Evolutionary conservation across 2,888 invertebrate species (phyloP).

Genomic region (Lasioglossum oenotherae): DNA sequence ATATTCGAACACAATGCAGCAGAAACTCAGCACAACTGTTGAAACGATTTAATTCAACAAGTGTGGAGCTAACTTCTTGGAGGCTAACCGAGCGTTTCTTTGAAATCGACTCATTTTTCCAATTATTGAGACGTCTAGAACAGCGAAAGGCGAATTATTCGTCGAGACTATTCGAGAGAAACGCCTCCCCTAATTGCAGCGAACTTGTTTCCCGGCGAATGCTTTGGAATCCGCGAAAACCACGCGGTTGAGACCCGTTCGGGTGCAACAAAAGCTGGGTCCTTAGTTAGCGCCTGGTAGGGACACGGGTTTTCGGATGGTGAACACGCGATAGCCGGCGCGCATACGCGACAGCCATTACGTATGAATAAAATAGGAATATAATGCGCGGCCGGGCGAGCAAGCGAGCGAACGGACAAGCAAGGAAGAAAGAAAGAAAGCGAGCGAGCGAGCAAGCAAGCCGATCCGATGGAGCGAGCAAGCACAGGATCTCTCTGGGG

Average conservation of each 20-base stretch:
- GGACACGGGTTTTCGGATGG: constrained; percentile 20
- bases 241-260: not conserved
- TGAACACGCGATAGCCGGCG: constrained; percentile 25
- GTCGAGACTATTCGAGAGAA: too few species aligned
- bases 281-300: constrained; percentile 4
- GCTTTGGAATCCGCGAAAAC: not conserved
- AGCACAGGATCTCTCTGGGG: constrained; percentile 3
- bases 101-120: too few species aligned
- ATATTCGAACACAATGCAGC: too few species aligned
- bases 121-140: too few species aligned
- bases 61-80: too few species aligned
- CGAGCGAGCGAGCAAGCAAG: not conserved
- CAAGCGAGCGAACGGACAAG: not conserved
- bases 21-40: too few species aligned
- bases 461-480: constrained; percentile 31
- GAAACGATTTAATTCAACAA: too few species aligned
- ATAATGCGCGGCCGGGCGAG: constrained; percentile 71
- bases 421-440: too few species aligned
- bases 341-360: constrained; percentile 49
- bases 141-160: too few species aligned
- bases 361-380: constrained; percentile 77
- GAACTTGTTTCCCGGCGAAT: not conserved
- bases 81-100: too few species aligned
- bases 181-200: not conserved
- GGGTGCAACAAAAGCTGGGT: not conserved